phyloP scores from a whole-genome alignment of 2,113 vertebrate genomes.

The Eupsittula cactorum region DNA sequence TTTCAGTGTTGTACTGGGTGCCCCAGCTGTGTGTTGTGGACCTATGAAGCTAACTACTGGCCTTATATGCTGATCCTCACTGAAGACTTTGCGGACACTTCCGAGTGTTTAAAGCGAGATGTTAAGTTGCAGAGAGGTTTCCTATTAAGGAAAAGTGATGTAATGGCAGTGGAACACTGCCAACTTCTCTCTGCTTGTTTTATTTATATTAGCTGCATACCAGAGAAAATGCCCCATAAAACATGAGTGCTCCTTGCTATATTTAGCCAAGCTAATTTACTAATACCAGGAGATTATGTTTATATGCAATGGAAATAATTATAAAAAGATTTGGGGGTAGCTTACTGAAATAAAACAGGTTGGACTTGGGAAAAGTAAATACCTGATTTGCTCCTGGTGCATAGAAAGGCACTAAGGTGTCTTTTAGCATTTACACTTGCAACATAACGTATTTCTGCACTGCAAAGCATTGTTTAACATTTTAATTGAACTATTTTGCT shows the following conservation, averaged over 20 bases:
- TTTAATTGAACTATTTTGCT: neutral
- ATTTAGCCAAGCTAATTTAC: slow-evolving; percentile 75
- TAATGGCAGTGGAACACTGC: slow-evolving; percentile 72
- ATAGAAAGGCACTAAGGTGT: neutral
- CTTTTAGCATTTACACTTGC: neutral
- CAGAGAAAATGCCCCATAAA: slow-evolving; percentile 67
- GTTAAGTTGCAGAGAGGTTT: slow-evolving; percentile 73
- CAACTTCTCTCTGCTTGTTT: slow-evolving; percentile 60
- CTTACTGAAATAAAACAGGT: slow-evolving; percentile 47
- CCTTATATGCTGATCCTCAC: slow-evolving; percentile 55
- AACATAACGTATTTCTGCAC: neutral
- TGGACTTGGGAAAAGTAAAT: slow-evolving; percentile 8
- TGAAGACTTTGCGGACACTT: slow-evolving; percentile 67
- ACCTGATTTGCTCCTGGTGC: neutral
- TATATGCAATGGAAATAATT: slow-evolving; percentile 68
- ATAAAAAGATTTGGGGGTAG: slow-evolving; percentile 37
- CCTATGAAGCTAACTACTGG: neutral
- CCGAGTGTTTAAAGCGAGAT: slow-evolving; percentile 66
- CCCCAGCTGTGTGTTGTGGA: neutral
- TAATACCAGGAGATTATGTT: slow-evolving; percentile 66
- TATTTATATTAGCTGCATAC: slow-evolving; percentile 81
- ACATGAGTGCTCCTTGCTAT: slow-evolving; percentile 65
- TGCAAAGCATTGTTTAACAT: slow-evolving; percentile 1
- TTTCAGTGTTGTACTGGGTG: neutral
- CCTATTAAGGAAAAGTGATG: slow-evolving; percentile 86